Conservation (phyloP, 2,113 vertebrate species). For the Gymnorhina tibicen region DNA sequence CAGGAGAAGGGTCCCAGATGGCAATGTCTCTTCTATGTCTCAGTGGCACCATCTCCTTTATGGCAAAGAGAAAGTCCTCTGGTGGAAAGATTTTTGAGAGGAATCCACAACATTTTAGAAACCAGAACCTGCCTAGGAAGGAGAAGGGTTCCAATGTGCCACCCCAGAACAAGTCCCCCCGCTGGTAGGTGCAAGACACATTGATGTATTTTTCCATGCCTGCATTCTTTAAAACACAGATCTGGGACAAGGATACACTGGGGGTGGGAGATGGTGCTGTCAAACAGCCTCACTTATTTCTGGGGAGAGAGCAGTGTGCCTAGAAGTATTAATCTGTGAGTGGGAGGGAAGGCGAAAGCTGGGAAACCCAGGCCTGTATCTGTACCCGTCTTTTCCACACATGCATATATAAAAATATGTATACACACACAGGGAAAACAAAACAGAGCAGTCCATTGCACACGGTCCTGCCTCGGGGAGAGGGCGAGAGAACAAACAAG, state of each 20-base stretch:
- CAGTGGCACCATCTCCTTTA: not conserved
- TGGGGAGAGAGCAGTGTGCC: not conserved
- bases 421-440: not conserved
- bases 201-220: not conserved
- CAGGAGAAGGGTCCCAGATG: not conserved
- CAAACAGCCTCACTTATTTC: not conserved
- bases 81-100: not conserved
- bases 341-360: not conserved
- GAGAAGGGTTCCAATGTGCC: not conserved
- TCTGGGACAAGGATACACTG: fast-evolving
- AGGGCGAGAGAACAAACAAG: not conserved
- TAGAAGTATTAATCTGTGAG: not conserved
- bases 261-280: not conserved
- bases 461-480: not conserved
- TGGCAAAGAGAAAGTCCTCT: not conserved
- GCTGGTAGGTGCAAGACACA: not conserved
- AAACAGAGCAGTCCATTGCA: not conserved
- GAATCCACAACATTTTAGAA: not conserved
- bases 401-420: not conserved
- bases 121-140: not conserved
- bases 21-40: not conserved
- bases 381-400: not conserved
- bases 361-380: not conserved
- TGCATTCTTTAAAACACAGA: not conserved
- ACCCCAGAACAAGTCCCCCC: not conserved